Evolutionary conservation across 2,113 vertebrate species (phyloP).

Genomic region (Microtus pennsylvanicus): DNA sequence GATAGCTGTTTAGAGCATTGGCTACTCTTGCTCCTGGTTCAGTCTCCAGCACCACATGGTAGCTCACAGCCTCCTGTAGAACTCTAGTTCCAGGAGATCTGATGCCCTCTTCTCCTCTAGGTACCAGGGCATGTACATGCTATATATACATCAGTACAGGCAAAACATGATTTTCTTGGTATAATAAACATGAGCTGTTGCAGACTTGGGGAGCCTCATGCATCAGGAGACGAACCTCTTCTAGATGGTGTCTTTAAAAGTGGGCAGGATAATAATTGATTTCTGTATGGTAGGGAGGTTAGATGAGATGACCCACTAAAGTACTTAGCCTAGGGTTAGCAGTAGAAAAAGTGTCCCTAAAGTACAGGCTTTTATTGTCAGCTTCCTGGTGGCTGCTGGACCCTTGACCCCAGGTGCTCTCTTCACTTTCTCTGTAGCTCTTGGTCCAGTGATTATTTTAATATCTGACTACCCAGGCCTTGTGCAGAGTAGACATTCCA

Average conservation of each 20-base stretch:
- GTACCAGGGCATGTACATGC: background rate
- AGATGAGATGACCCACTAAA: background rate
- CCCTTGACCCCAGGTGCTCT: background rate
- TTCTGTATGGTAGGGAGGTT: background rate
- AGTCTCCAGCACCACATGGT: no score
- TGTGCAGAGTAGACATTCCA: conserved; percentile 27
- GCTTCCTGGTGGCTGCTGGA: background rate
- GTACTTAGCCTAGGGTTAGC: background rate
- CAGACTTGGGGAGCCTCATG: background rate
- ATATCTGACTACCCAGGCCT: background rate
- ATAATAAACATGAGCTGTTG: background rate
- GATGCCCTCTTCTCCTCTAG: background rate
- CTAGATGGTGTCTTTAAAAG: background rate
- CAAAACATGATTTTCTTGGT: background rate
- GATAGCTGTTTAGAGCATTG: background rate
- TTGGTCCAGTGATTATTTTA: background rate
- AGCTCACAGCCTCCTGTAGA: background rate
- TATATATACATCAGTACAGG: background rate
- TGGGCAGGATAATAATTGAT: background rate
- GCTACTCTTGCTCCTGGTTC: background rate
- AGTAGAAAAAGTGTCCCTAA: background rate
- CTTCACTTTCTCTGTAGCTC: conserved; percentile 31
- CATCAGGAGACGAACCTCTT: background rate
- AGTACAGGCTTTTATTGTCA: background rate
- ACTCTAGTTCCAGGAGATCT: background rate